Evolutionary conservation across 2,113 vertebrate genomes (phyloP).

Genomic region (Urocolius indicus): DNA sequence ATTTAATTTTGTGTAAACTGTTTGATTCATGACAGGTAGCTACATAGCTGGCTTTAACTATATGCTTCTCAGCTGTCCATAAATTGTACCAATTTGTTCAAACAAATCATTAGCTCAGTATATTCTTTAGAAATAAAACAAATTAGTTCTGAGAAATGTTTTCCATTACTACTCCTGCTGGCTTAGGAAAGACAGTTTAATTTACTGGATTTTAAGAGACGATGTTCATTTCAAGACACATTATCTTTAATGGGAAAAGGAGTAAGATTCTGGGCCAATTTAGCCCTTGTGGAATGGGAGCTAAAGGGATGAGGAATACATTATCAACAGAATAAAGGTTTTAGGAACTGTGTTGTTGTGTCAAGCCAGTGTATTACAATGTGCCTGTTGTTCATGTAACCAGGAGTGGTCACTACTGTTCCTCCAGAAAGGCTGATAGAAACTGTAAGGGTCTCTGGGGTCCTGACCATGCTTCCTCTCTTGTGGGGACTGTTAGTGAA

Average conservation of each 20-base stretch:
- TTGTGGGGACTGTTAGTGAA: neutral
- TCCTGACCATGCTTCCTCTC: neutral
- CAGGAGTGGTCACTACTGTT: neutral
- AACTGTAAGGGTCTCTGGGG: neutral
- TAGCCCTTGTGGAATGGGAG: neutral
- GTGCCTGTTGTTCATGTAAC: neutral
- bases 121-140: constrained; percentile 32
- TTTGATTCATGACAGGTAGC: neutral
- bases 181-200: neutral
- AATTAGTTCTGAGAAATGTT: constrained; percentile 3
- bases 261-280: neutral
- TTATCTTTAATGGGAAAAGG: neutral
- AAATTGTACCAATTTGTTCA: neutral
- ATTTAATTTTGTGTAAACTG: constrained; percentile 8
- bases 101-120: neutral
- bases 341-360: neutral
- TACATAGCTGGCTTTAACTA: neutral
- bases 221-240: neutral
- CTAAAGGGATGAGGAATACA: neutral
- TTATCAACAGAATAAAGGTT: neutral
- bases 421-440: neutral
- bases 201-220: neutral
- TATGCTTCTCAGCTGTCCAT: neutral
- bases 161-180: neutral
- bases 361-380: neutral